Percentiles rank a stretch among this genome's conserved stretches.
phyloP scores from a whole-genome alignment of 23 tunicate genomes.

The Phallusia fumigata region DNA sequence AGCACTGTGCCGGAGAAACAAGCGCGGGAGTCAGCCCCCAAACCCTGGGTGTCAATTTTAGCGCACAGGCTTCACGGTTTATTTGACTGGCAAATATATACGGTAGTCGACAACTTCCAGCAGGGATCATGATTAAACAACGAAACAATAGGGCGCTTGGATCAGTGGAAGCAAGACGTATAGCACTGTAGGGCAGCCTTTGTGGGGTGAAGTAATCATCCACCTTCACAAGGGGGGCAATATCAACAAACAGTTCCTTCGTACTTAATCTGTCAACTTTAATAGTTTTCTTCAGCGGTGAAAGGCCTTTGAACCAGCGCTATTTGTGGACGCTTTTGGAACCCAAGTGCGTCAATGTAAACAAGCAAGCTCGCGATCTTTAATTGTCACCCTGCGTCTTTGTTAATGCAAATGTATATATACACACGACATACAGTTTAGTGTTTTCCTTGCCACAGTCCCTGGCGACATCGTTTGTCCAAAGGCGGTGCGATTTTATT shows the following conservation, averaged over 20 bases:
- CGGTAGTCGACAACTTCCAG: constrained; percentile 6
- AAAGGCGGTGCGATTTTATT: not conserved
- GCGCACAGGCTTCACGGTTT: not conserved
- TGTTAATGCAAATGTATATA: not conserved
- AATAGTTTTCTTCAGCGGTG: not conserved
- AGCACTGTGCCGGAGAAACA: not conserved
- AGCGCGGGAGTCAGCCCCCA: not conserved
- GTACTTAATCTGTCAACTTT: not conserved
- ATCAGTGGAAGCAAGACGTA: constrained; percentile 9
- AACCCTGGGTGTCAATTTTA: not conserved
- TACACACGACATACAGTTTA: not conserved
- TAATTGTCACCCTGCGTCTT: not conserved
- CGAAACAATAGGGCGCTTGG: not conserved
- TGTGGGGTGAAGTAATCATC: not conserved
- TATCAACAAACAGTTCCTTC: not conserved
- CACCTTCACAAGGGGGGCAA: not conserved
- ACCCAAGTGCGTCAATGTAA: not conserved
- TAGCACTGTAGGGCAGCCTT: not conserved
- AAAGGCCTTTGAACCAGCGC: not conserved
- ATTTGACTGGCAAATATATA: not conserved
- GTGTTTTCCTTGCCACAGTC: not conserved
- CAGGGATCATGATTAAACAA: not conserved
- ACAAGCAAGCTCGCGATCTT: not conserved
- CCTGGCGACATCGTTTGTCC: not conserved
- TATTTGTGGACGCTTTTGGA: not conserved